Evolutionary conservation across 2,797 vertebrate genomes (phyloP).

Genomic region (Psittacula derbiana): DNA sequence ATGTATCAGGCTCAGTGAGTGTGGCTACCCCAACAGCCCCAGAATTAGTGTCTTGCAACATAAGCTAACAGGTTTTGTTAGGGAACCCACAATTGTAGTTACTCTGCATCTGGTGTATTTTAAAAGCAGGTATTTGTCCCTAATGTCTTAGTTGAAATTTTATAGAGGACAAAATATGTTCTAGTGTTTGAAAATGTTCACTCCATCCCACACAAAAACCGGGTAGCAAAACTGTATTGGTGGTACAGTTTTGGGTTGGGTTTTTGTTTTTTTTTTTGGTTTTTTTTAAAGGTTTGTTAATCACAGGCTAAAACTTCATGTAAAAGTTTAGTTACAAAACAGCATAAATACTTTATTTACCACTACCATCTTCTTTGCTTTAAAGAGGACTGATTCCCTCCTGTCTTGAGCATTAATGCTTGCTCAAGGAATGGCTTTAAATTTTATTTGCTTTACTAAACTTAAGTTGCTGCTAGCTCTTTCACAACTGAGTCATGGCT

Average conservation of each 20-base stretch:
- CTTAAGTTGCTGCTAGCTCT: background rate
- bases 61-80: background rate
- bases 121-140: background rate
- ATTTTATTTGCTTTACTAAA: background rate
- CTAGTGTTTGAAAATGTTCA: background rate
- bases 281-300: background rate
- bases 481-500: background rate
- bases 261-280: no score
- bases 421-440: background rate
- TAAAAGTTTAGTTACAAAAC: background rate
- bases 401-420: background rate
- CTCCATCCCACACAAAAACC: background rate
- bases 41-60: background rate
- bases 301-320: background rate
- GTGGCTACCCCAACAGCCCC: background rate
- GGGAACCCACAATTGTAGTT: background rate
- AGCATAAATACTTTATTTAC: background rate
- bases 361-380: background rate
- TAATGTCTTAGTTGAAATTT: background rate
- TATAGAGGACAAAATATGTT: fast-evolving
- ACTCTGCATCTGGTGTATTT: background rate
- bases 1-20: fast-evolving
- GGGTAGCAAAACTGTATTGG: background rate
- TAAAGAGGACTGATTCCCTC: background rate
- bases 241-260: background rate